Evolutionary conservation across 1,140 invertebrate genomes (phyloP).

Genomic region (Chrysomallon squamiferum): DNA sequence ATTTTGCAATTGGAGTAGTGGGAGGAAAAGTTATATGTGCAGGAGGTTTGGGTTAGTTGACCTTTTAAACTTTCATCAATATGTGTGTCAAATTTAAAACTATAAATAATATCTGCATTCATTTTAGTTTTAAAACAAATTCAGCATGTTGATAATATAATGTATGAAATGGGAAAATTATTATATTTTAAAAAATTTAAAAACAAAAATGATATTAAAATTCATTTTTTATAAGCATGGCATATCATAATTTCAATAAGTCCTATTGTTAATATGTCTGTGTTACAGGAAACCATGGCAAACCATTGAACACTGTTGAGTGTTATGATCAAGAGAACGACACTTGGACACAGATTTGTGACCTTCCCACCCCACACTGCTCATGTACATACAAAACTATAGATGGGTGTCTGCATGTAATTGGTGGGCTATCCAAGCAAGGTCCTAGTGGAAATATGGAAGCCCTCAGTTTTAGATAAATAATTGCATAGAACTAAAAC

Average conservation of each 20-base stretch:
- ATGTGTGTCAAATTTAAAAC: too few relatives aligned
- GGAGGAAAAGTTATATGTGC: constrained; percentile 52
- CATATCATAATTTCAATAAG: too few relatives aligned
- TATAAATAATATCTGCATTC: neutral
- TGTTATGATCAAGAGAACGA: constrained; percentile 44
- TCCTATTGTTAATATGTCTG: too few relatives aligned
- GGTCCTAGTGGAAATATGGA: constrained; percentile 37
- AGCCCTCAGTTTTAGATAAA: constrained; percentile 11
- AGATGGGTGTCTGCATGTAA: constrained; percentile 44
- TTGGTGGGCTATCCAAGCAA: constrained; percentile 51
- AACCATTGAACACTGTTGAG: constrained; percentile 50
- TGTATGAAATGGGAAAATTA: neutral
- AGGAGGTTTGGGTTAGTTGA: constrained; percentile 54
- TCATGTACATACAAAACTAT: constrained; percentile 53
- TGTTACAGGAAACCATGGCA: constrained; percentile 53
- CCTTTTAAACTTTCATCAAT: too few relatives aligned
- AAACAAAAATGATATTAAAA: neutral
- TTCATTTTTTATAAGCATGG: too few relatives aligned
- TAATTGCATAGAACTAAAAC: too few relatives aligned
- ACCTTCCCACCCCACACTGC: constrained; percentile 50
- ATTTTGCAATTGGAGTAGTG: constrained; percentile 55
- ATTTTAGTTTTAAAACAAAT: neutral
- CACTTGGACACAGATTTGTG: constrained; percentile 40
- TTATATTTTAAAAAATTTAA: neutral
- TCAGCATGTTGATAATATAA: neutral